Evolutionary conservation across 2,888 invertebrate species (phyloP).

Genomic region (Tortricodes alternella): DNA sequence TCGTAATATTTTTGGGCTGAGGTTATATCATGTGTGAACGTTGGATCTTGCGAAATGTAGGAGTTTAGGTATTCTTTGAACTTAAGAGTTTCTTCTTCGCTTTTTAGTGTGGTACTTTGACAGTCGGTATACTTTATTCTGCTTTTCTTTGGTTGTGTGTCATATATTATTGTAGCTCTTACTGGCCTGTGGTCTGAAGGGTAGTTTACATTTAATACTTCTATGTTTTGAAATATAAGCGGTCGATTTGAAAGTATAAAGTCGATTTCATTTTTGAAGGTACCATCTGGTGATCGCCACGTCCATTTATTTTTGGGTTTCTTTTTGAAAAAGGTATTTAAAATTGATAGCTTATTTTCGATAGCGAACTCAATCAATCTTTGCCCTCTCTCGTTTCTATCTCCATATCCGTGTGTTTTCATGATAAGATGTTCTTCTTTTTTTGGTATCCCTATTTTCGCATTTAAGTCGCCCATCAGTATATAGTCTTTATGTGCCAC

Average conservation of each 20-base stretch:
- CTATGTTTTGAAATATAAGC: slow-evolving; percentile 29
- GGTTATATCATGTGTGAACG: neutral
- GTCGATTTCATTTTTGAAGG: slow-evolving; percentile 35
- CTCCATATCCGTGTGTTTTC: slow-evolving; percentile 16
- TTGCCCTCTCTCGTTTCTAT: slow-evolving; percentile 24
- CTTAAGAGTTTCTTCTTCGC: slow-evolving; percentile 4
- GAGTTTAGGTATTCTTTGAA: slow-evolving; percentile 2
- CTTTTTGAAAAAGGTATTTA: slow-evolving; percentile 32
- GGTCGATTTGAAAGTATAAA: slow-evolving; percentile 33
- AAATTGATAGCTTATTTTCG: slow-evolving; percentile 28
- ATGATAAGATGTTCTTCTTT: slow-evolving; percentile 14
- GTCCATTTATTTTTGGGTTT: slow-evolving; percentile 30
- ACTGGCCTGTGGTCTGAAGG: slow-evolving; percentile 32
- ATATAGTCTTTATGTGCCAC: slow-evolving; percentile 26
- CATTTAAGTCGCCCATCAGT: slow-evolving; percentile 33
- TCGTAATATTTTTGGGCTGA: slow-evolving; percentile 14
- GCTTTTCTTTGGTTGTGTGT: slow-evolving; percentile 12
- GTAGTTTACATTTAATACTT: slow-evolving; percentile 28
- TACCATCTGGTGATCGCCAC: slow-evolving; percentile 30
- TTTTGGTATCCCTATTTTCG: slow-evolving; percentile 22
- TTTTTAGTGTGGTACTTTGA: neutral
- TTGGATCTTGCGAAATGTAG: neutral
- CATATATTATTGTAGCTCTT: slow-evolving; percentile 22
- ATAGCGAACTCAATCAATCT: slow-evolving; percentile 17
- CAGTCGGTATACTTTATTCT: neutral